phyloP scores from a whole-genome alignment of 2,113 vertebrate genomes.

The Orycteropus afer region DNA sequence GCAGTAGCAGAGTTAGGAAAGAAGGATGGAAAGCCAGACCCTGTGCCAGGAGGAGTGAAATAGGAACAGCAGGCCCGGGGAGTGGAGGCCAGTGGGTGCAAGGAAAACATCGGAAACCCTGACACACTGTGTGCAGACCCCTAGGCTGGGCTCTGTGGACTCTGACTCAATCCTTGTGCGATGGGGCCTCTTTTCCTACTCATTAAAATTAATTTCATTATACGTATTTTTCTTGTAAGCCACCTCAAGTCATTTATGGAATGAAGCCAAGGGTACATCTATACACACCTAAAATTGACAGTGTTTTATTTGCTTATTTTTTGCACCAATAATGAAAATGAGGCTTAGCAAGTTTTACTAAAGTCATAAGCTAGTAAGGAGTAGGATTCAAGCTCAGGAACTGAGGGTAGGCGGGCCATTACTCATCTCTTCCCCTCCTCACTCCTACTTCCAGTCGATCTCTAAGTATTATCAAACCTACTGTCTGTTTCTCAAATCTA shows the following conservation, averaged over 20 bases:
- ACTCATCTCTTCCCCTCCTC: neutral
- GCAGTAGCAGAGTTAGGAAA: neutral
- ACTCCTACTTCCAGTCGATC: neutral
- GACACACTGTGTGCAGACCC: neutral
- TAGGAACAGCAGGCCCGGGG: neutral
- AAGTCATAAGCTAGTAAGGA: neutral
- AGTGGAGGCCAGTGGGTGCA: neutral
- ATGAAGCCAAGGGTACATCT: neutral
- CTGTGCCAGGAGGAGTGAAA: neutral
- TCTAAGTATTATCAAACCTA: neutral
- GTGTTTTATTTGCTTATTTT: neutral
- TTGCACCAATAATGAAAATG: neutral
- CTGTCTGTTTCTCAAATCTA: neutral
- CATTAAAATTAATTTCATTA: neutral
- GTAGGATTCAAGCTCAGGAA: neutral
- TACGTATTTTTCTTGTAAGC: neutral
- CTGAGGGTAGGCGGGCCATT: neutral
- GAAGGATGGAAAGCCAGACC: neutral
- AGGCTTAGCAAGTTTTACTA: neutral
- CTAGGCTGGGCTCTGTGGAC: neutral
- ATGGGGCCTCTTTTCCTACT: neutral
- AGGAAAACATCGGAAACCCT: neutral
- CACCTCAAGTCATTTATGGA: neutral
- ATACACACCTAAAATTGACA: neutral
- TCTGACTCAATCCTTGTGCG: neutral